These are phyloP conservation scores for Plemyria rubiginata DNA, from an alignment of 2,888 invertebrate genomes.

Conservation along the genomic window DNA sequence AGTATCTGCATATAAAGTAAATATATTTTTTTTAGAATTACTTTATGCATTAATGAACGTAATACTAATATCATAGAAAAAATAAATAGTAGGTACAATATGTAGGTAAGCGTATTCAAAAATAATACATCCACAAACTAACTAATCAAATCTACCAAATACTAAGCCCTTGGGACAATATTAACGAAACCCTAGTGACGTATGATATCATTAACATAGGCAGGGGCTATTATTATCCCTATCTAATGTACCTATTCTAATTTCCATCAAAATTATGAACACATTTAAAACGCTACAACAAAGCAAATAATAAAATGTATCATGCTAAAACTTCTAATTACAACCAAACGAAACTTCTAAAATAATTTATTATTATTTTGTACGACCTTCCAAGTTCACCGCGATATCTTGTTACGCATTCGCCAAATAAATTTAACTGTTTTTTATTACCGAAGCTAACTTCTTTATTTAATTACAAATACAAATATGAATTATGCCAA, in stretches of 20 bases:
- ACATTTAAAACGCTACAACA: neutral
- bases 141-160: neutral
- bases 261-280: constrained; percentile 1
- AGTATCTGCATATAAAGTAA: too few species aligned
- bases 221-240: constrained; percentile 22
- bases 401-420: constrained; percentile 28
- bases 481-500: constrained; percentile 19
- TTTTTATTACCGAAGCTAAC: neutral
- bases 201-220: neutral
- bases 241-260: too few species aligned
- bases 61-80: too few species aligned
- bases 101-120: neutral
- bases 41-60: too few species aligned
- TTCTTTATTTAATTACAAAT: neutral
- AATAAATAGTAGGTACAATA: too few species aligned
- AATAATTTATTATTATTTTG: constrained; percentile 15
- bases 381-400: constrained; percentile 33
- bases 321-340: constrained; percentile 18
- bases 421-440: constrained; percentile 21
- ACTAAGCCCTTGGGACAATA: neutral
- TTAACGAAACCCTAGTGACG: neutral
- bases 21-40: too few species aligned
- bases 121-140: neutral
- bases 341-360: constrained; percentile 2
- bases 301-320: constrained; percentile 7